Evolutionary conservation across 2,888 invertebrate species (phyloP), one percentile per base, ranked within the genome.

Genomic region (Athetis lepigone): DNA sequence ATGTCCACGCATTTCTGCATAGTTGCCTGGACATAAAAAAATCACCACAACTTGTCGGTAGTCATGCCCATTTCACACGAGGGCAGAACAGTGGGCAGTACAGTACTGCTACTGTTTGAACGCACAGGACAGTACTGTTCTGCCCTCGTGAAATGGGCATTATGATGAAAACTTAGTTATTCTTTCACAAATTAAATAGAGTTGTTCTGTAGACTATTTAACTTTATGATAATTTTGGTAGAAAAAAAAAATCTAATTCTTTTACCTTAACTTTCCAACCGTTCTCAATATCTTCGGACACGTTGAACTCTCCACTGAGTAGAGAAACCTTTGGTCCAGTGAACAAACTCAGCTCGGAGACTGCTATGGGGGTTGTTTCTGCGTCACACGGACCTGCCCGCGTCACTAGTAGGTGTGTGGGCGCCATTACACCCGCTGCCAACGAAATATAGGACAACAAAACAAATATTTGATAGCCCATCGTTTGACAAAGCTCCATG

Each of bases 1-100:
- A 92, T 86, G 77, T 92, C 91, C 67, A 86, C 84, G 62, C 91
- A 92, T 50, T 92, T 92, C 73, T 88, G 86, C 86, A 90, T 89
- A 9, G 86, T 88, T 0, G 83, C 88, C 91, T 92, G 76, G 0
- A 58, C 66, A 61, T 7, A 9, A 8, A 25, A 9, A n/a, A n/a
- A n/a, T n/a, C n/a, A n/a, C n/a, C n/a, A n/a, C n/a, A n/a, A n/a
- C n/a, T n/a, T n/a, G n/a, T n/a, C n/a, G n/a, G n/a, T n/a, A n/a
- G n/a, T n/a, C n/a, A n/a, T n/a, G n/a, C n/a, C n/a, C n/a, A n/a
- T n/a, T n/a, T n/a, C n/a, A n/a, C n/a, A n/a, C n/a, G n/a, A n/a
- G n/a, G n/a, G n/a, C n/a, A n/a, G n/a, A n/a, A n/a, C n/a, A n/a
- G n/a, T n/a, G n/a, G n/a, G n/a, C n/a, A n/a, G n/a, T n/a, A n/a